Evolutionary conservation across 2,888 invertebrate genomes (phyloP).

Genomic region (Aleiodes alternator): DNA sequence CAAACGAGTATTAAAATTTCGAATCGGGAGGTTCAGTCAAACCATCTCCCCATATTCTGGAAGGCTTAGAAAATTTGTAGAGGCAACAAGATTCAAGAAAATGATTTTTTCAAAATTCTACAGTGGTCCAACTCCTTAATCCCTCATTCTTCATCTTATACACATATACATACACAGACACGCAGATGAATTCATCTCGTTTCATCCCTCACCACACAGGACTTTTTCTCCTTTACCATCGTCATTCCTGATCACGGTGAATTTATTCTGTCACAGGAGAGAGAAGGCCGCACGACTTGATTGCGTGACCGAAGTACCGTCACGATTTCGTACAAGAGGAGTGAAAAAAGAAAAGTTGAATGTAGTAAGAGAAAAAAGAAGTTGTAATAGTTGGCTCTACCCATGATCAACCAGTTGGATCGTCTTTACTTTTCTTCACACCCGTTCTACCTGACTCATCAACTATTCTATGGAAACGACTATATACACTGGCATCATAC

Average conservation of each 20-base stretch:
- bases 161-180: not conserved
- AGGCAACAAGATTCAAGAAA: too few species aligned
- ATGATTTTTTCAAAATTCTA: too few species aligned
- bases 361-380: not conserved
- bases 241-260: slow-evolving; percentile 5
- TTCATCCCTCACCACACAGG: not conserved
- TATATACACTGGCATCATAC: slow-evolving; percentile 6
- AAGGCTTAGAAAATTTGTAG: too few species aligned
- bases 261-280: slow-evolving; percentile 30
- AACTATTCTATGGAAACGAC: not conserved
- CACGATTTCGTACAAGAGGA: slow-evolving; percentile 18
- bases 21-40: too few species aligned
- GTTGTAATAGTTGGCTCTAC: slow-evolving; percentile 2
- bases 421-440: slow-evolving; percentile 29
- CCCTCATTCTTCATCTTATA: not conserved
- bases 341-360: slow-evolving; percentile 30
- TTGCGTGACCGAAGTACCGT: slow-evolving; percentile 35
- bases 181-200: not conserved
- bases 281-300: slow-evolving; percentile 26
- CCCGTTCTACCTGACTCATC: not conserved
- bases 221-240: slow-evolving; percentile 1
- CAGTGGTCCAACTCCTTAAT: too few species aligned
- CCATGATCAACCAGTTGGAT: slow-evolving; percentile 12
- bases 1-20: too few species aligned
- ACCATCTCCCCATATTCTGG: too few species aligned